phyloP scores from a whole-genome alignment of 2,888 invertebrate species.

The Anaspis maculata region DNA sequence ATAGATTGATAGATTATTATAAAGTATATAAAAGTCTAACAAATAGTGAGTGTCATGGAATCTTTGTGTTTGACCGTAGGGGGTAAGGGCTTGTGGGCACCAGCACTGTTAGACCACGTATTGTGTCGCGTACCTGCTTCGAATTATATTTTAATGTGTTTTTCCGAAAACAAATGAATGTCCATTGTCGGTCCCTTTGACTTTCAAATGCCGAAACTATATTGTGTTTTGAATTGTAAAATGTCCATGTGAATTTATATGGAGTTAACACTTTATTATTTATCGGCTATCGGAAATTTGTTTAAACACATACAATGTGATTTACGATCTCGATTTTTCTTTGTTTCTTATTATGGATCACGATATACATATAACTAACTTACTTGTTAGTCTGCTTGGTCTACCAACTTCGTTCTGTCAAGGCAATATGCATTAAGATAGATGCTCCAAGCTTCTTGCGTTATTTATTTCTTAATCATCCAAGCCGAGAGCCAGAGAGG shows the following conservation, averaged over 20 bases:
- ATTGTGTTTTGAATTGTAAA: conserved; percentile 39
- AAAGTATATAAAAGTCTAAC: conserved; percentile 39
- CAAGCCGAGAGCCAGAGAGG: conserved; percentile 12
- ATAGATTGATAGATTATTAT: conserved; percentile 40
- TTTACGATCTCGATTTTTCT: conserved; percentile 28
- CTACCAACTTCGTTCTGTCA: conserved; percentile 18
- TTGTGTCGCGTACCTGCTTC: conserved; percentile 43
- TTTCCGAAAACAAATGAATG: conserved; percentile 43
- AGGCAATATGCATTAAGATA: conserved; percentile 18
- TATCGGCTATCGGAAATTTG: conserved; percentile 31
- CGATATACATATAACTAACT: conserved; percentile 20
- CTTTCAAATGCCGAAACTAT: conserved; percentile 37
- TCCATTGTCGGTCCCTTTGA: conserved; percentile 40
- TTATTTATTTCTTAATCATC: conserved; percentile 18
- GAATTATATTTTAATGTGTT: conserved; percentile 44
- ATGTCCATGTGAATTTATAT: conserved; percentile 37
- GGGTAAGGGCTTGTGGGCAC: conserved; percentile 30
- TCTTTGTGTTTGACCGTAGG: conserved; percentile 37
- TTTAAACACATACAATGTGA: conserved; percentile 27
- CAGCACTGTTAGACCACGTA: conserved; percentile 32
- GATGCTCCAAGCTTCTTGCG: conserved; percentile 16
- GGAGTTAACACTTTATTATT: conserved; percentile 36
- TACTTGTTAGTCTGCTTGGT: conserved; percentile 18
- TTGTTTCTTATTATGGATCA: conserved; percentile 21
- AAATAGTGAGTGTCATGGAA: conserved; percentile 41